Evolutionary conservation across 2,888 invertebrate genomes (phyloP).

Genomic region (Dendrolimus pini): DNA sequence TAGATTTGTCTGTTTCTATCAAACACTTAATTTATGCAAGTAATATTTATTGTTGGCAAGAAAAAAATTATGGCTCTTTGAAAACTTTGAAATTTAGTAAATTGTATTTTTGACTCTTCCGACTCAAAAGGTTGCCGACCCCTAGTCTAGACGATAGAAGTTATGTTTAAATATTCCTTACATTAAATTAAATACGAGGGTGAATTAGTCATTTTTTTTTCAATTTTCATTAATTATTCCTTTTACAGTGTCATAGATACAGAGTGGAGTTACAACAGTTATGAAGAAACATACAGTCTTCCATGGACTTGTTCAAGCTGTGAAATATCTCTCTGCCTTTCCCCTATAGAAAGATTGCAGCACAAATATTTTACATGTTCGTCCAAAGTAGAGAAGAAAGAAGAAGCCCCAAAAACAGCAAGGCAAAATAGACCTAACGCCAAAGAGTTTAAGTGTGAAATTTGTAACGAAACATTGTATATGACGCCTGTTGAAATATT

Average conservation of each 20-base stretch:
- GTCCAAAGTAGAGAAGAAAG: slow-evolving; percentile 36
- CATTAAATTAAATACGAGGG: too few relatives aligned
- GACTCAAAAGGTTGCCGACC: too few relatives aligned
- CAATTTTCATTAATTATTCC: too few relatives aligned
- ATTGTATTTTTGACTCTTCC: too few relatives aligned
- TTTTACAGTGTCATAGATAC: slow-evolving; percentile 78
- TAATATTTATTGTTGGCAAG: too few relatives aligned
- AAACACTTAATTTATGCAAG: too few relatives aligned
- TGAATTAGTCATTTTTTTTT: too few relatives aligned
- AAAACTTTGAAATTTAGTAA: too few relatives aligned
- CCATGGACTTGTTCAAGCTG: slow-evolving; percentile 87
- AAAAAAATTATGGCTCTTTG: too few relatives aligned
- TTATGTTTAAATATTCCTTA: too few relatives aligned
- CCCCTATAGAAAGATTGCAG: slow-evolving; percentile 83
- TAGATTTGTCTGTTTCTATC: too few relatives aligned
- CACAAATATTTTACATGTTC: slow-evolving; percentile 79
- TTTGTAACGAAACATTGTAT: slow-evolving; percentile 81
- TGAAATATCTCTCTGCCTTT: slow-evolving; percentile 74
- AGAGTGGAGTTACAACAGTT: slow-evolving; percentile 80
- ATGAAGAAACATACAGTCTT: slow-evolving; percentile 75
- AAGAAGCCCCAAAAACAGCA: slow-evolving; percentile 31
- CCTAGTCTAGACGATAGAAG: too few relatives aligned
- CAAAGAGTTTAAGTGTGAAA: slow-evolving; percentile 82
- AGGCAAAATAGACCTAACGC: slow-evolving; percentile 71
- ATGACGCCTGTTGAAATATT: slow-evolving; percentile 90